Conservation (phyloP, 92 coral and sea anemone species). For the Zoanthus sociatus region DNA sequence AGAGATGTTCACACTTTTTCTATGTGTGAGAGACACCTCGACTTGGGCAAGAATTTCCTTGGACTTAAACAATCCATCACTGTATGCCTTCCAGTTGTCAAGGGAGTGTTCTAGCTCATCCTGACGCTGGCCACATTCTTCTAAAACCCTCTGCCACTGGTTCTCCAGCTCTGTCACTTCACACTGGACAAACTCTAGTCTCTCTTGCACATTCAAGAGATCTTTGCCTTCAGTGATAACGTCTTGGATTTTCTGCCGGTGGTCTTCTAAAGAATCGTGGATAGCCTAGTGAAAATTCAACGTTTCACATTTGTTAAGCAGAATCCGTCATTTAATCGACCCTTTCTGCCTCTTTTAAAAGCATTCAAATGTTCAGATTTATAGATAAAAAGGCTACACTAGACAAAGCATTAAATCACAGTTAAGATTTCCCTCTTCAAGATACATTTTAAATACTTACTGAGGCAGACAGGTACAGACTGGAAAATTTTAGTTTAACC, state of each 20-base stretch:
- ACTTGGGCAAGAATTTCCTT: slow-evolving; percentile 89
- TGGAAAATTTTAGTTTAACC: too few relatives aligned
- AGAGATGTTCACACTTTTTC: slow-evolving; percentile 74
- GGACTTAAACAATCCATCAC: slow-evolving; percentile 69
- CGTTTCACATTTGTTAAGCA: too few relatives aligned
- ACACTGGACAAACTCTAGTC: slow-evolving; percentile 55
- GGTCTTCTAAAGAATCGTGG: slow-evolving; percentile 66
- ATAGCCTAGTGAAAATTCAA: slow-evolving; percentile 55
- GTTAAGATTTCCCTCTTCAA: too few relatives aligned
- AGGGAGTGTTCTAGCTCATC: slow-evolving; percentile 75
- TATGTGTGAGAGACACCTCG: slow-evolving; percentile 83
- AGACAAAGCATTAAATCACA: too few relatives aligned
- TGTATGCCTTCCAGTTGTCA: slow-evolving; percentile 79
- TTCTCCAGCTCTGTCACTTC: slow-evolving; percentile 71
- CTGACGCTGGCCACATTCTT: slow-evolving; percentile 64
- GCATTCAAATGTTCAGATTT: too few relatives aligned
- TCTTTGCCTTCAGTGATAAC: slow-evolving; percentile 67
- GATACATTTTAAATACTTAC: too few relatives aligned
- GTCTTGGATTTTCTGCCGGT: slow-evolving; percentile 71
- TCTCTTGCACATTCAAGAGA: slow-evolving; percentile 59
- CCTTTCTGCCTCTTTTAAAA: too few relatives aligned
- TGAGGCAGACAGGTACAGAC: too few relatives aligned
- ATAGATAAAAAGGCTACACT: too few relatives aligned
- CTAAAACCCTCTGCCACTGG: slow-evolving; percentile 69
- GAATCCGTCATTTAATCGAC: too few relatives aligned